Base-by-base conservation (phyloP, 2,888 invertebrate species). In the Osmoderma eremita region DNA sequence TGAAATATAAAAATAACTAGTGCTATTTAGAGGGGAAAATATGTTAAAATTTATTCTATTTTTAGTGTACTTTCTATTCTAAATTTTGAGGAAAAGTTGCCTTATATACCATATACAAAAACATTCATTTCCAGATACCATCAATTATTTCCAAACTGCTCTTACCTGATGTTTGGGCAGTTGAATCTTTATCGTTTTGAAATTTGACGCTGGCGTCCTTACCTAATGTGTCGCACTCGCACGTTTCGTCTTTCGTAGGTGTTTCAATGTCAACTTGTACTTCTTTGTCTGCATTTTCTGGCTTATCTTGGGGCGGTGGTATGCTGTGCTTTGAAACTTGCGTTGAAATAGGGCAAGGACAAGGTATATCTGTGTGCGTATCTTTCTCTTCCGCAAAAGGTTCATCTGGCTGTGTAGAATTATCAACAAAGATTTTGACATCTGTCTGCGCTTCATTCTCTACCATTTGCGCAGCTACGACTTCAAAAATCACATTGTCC, bases 401-500 rank as follows among this genome's bases (percentile, higher is more conserved):
- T 42, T 39, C 36, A 42, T 63, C 53, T 3, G 51, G 41, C 24
- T 63, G 50, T n/a, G 63, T 63, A 22, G 5, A 50, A 22, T 13
- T 53, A 36, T 63, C 63, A 17, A 42, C 30, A 8, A 53, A 38
- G 2, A 17, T 22, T 1, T 15, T 22, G 13, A 15, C 12, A 22
- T 42, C 18, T 13, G 63, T 63, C 41, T 63, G 63, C 20, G 41
- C 53, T 24, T 41, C 38, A 20, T 22, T 39, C 17, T 50, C 53
- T 17, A 42, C 58, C 58, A 61, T 61, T 61, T 61, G 45, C 1
- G 58, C 58, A 1, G 45, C 58, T 1, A 61, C 58, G 12, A 61
- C 58, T 30, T 61, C 58, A 30, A 61, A 61, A 18, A 61, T 61
- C 17, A 61, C 58, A 18, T 61, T 61, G 4, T 48, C 58, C 10